Conservation (phyloP, 23 tunicate genomes). For the Diplosoma virens region DNA sequence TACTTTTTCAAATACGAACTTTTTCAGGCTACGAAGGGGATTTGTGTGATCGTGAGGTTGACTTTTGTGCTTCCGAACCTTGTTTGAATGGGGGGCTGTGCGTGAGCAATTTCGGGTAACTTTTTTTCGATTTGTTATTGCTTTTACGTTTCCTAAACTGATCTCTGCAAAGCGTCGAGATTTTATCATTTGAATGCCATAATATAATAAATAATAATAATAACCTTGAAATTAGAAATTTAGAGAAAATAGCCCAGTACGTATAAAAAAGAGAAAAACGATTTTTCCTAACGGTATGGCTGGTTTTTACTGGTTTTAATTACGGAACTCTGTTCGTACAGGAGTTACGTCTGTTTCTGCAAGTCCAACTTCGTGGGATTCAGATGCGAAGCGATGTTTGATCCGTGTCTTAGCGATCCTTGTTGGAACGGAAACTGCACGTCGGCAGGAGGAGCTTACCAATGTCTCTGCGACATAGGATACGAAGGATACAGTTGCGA, state of each 20-base stretch:
- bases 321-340: not conserved
- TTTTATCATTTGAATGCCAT: too few species aligned
- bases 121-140: not conserved
- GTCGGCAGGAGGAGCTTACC: slow-evolving; percentile 17
- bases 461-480: slow-evolving; percentile 45
- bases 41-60: slow-evolving; percentile 58
- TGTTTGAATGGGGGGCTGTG: slow-evolving; percentile 39
- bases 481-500: slow-evolving; percentile 65
- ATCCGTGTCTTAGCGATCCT: slow-evolving; percentile 40
- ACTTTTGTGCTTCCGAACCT: slow-evolving; percentile 44
- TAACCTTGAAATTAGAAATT: too few species aligned
- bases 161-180: too few species aligned
- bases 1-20: not conserved
- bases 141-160: too few species aligned
- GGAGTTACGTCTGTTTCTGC: slow-evolving; percentile 50
- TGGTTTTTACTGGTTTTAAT: too few species aligned
- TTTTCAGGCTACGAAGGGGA: slow-evolving; percentile 64
- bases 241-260: too few species aligned
- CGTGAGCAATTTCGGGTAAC: slow-evolving; percentile 35
- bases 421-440: slow-evolving; percentile 49
- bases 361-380: slow-evolving; percentile 33
- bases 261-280: too few species aligned
- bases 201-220: too few species aligned
- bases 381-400: slow-evolving; percentile 34
- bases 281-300: too few species aligned